Percentiles rank a stretch among this genome's conserved stretches.
Conservation (phyloP, 2,113 vertebrate genomes). For the Corvus moneduloides region DNA sequence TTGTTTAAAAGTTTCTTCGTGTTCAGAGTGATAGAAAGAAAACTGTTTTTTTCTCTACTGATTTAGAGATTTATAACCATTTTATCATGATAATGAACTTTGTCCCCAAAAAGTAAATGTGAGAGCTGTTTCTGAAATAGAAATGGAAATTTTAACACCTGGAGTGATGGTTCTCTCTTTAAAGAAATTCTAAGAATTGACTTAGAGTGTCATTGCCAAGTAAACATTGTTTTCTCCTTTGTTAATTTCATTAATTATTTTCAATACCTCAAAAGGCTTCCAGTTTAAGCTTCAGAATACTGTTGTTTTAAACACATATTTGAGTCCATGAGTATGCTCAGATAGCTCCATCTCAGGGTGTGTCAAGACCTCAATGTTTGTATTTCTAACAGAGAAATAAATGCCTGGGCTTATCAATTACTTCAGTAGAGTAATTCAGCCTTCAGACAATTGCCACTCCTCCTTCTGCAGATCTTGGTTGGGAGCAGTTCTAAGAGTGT, state of each 20-base stretch:
- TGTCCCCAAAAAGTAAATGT: neutral
- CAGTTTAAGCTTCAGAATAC: neutral
- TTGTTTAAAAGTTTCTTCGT: neutral
- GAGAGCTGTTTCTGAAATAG: neutral
- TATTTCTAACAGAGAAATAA: neutral
- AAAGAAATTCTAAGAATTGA: constrained; percentile 5
- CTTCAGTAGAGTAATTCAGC: neutral
- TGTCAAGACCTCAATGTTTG: neutral
- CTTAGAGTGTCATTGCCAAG: constrained; percentile 1
- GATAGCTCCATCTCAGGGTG: neutral
- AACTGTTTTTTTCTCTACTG: neutral
- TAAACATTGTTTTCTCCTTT: neutral
- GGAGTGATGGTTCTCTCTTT: neutral
- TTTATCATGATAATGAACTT: neutral
- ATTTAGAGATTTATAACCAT: neutral
- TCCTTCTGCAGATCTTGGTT: neutral
- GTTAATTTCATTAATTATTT: neutral
- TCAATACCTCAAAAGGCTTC: neutral
- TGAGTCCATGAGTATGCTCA: neutral
- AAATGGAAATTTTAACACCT: neutral
- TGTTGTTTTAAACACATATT: neutral
- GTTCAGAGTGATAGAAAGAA: neutral
- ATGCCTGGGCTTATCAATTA: neutral
- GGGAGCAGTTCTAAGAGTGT: neutral
- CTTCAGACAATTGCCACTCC: neutral